These are phyloP conservation scores for Cyclina sinensis DNA, from an alignment of 1,140 invertebrate genomes.

Conservation along the genomic window DNA sequence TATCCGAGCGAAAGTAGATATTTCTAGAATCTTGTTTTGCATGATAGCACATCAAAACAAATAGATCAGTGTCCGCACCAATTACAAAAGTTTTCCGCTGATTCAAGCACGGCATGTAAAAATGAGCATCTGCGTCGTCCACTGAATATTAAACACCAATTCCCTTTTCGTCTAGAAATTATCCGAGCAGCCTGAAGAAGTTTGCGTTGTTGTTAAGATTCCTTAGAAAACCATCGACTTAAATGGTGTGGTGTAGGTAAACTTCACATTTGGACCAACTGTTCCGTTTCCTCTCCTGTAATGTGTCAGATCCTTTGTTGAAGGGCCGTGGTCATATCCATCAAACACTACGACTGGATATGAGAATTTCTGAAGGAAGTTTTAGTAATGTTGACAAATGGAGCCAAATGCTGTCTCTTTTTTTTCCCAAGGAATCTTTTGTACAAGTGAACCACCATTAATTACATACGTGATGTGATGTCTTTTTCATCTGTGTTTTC, in stretches of 20 bases:
- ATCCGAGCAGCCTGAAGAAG: constrained; percentile 64
- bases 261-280: constrained; percentile 29
- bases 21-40: too few relatives aligned
- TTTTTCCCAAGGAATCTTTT: too few relatives aligned
- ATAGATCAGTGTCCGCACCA: constrained; percentile 51
- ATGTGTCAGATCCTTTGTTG: constrained; percentile 62
- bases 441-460: too few relatives aligned
- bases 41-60: too few relatives aligned
- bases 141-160: constrained; percentile 52
- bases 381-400: constrained; percentile 38
- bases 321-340: constrained; percentile 50
- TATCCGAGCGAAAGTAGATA: too few relatives aligned
- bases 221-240: constrained; percentile 49
- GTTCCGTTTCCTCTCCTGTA: constrained; percentile 23
- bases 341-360: constrained; percentile 50
- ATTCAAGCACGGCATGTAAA: constrained; percentile 61
- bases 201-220: constrained; percentile 68
- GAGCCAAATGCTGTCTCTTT: constrained; percentile 37
- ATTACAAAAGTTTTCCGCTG: constrained; percentile 44
- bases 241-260: constrained; percentile 35
- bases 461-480: too few relatives aligned
- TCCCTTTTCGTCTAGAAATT: constrained; percentile 40
- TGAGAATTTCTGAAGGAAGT: constrained; percentile 44
- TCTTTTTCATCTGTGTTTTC: too few relatives aligned
- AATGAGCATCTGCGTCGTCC: constrained; percentile 69